Conservation (phyloP, 2,888 invertebrate genomes). For the Caenorhabditis drosophilae region DNA sequence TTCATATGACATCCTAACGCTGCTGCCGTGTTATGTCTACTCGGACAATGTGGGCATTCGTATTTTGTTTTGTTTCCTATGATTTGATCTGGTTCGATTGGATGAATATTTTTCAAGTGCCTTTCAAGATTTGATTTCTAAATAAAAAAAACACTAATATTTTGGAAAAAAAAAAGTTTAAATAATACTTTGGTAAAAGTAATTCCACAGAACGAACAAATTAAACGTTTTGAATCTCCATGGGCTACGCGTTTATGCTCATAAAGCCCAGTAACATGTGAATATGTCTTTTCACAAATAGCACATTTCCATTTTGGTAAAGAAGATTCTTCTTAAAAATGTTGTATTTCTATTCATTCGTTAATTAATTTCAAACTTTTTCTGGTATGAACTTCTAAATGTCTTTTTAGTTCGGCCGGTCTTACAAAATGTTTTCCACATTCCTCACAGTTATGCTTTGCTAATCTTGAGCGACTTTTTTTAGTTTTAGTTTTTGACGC, state of each 20-base stretch:
- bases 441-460: slow-evolving; percentile 23
- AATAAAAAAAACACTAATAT: slow-evolving; percentile 7
- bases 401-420: slow-evolving; percentile 45
- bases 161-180: not conserved
- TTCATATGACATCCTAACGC: slow-evolving; percentile 12
- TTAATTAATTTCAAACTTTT: slow-evolving; percentile 18
- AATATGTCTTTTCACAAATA: slow-evolving; percentile 36
- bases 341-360: not conserved
- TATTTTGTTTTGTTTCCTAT: slow-evolving; percentile 17
- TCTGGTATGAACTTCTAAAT: slow-evolving; percentile 29
- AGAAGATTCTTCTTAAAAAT: slow-evolving; percentile 1
- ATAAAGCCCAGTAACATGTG: slow-evolving; percentile 32
- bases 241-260: slow-evolving; percentile 36
- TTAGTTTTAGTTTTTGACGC: not conserved
- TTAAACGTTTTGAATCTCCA: slow-evolving; percentile 5
- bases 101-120: slow-evolving; percentile 40
- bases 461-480: not conserved
- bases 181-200: slow-evolving; percentile 29
- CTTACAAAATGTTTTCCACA: slow-evolving; percentile 49
- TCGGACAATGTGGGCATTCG: slow-evolving; percentile 42
- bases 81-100: slow-evolving; percentile 19
- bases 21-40: slow-evolving; percentile 6
- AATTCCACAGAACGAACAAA: slow-evolving; percentile 33
- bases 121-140: slow-evolving; percentile 36
- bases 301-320: slow-evolving; percentile 32